Percentiles rank a stretch among this genome's conserved stretches.
phyloP scores from a whole-genome alignment of 2,113 vertebrate species.

The Saiga tatarica region DNA sequence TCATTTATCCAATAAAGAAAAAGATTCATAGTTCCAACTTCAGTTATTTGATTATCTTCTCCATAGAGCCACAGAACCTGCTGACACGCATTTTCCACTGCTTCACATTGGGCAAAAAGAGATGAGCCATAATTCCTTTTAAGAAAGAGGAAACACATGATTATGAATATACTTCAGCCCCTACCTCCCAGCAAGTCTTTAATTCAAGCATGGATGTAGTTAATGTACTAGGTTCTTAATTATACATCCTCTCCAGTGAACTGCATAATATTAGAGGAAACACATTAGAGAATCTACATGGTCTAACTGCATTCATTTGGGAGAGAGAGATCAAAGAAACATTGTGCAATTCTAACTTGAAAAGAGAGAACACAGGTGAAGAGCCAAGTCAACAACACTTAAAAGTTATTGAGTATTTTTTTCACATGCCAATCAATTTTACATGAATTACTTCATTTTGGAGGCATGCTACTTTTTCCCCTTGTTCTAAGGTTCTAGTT shows the following conservation, averaged over 20 bases:
- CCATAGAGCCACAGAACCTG: conserved; percentile 95
- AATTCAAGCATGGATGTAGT: not conserved
- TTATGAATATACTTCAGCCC: not conserved
- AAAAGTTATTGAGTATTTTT: not conserved
- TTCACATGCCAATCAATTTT: not conserved
- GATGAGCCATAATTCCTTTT: conserved; percentile 90
- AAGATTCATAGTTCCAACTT: conserved; percentile 95
- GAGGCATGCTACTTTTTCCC: not conserved
- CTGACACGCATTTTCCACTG: conserved; percentile 86
- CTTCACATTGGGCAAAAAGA: conserved; percentile 88
- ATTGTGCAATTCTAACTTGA: not conserved
- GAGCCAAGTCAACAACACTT: not conserved
- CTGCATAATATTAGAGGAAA: not conserved
- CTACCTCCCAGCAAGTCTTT: not conserved
- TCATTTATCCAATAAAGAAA: conserved; percentile 95
- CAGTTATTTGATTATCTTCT: conserved; percentile 91
- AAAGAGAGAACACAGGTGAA: not conserved
- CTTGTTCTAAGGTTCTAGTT: not conserved
- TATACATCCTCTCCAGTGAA: not conserved
- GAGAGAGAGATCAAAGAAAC: not conserved
- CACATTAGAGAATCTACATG: not conserved
- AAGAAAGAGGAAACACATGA: conserved; percentile 1
- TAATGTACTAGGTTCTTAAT: not conserved
- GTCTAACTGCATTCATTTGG: not conserved
- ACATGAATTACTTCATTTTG: not conserved